Evolutionary conservation across 1,140 invertebrate species (phyloP), one percentile per base, ranked within the genome.

Genomic region (Frieseomelitta varia): DNA sequence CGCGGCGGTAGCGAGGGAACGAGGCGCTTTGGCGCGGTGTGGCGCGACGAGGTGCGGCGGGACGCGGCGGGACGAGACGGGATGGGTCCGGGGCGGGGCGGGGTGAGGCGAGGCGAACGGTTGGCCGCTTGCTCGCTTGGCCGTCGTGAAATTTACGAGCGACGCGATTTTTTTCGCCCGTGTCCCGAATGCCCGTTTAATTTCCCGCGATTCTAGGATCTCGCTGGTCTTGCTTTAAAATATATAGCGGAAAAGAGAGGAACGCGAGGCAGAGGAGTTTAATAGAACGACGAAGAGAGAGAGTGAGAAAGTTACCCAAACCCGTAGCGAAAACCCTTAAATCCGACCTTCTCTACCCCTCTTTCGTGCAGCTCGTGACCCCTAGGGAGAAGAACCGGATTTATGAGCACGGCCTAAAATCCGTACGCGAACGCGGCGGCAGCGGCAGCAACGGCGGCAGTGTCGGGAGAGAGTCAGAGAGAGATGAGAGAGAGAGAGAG

Each of bases 361-460:
- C 27, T 19, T 24, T 15, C 53, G 56, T 27, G 27, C 71, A 53
- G 11, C 51, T 47, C 84, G 30, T 76, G 74, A 69, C 67, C 67
- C 83, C 76, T 73, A 68, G 74, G 87, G 84, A 47, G 39, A 84
- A 83, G 76, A 80, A 63, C 27, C 76, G 79, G 77, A 89, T 89
- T 89, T 89, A 89, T 69, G 87, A 89, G 86, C 65, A 56, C 80
- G 67, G 86, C 86, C 88, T 88, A 88, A 89, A 89, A 89, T 89
- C 87, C 83, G 79, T 83, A 87, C 68, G 79, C 65, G 75, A 86
- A 74, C 68, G 56, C 56, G 79, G 75, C 73, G 87, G 55, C 81
- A 85, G 69, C 81, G 63, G 30, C 39, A 47, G 39, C 39, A 47
- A 30, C 81, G 87, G 69, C 81, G 63, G 30, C 39, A 47, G 39